Percentiles rank a stretch among this genome's conserved stretches.
phyloP scores from a whole-genome alignment of 2,113 vertebrate genomes.

The Bothrops jararaca region DNA sequence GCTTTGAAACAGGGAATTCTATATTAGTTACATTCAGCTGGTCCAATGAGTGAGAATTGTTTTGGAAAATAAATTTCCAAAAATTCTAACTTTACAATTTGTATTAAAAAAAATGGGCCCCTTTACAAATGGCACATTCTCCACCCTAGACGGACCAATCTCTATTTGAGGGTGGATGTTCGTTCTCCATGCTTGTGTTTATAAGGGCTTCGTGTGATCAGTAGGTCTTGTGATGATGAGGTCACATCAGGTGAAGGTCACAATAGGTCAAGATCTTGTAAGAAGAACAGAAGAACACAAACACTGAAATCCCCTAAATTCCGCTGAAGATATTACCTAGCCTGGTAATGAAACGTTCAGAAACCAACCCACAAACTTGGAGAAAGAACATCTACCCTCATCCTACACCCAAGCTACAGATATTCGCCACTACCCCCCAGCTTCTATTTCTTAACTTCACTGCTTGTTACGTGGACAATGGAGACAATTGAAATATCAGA shows the following conservation, averaged over 20 bases:
- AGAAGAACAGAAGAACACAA: background rate
- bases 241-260: background rate
- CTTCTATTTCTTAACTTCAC: background rate
- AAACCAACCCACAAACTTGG: background rate
- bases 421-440: background rate
- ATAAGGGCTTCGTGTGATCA: background rate
- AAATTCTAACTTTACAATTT: background rate
- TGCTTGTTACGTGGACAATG: background rate
- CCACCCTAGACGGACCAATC: background rate
- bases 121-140: background rate
- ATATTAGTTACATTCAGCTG: background rate
- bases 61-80: background rate
- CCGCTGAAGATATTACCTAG: background rate
- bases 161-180: background rate
- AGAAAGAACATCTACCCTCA: background rate
- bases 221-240: background rate
- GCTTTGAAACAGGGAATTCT: background rate
- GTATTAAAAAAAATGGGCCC: background rate
- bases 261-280: background rate
- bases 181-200: background rate
- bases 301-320: background rate
- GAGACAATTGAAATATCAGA: background rate
- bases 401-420: background rate
- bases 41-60: background rate
- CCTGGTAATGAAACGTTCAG: background rate